Conservation (phyloP, 2,797 vertebrate species). For the Manis pentadactyla region DNA sequence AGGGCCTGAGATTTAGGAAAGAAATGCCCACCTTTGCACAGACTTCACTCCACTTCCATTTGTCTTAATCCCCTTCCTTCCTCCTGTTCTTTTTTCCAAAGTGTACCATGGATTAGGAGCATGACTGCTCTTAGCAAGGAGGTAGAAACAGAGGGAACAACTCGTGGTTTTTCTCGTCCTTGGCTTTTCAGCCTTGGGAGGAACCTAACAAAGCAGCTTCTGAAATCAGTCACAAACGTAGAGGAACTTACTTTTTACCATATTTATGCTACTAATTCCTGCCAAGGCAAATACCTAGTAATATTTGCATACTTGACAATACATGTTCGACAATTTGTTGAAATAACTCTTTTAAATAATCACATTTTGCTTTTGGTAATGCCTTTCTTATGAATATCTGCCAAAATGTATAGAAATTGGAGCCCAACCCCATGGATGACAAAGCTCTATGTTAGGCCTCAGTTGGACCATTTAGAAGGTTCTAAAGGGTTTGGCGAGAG, state of each 20-base stretch:
- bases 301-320: neutral
- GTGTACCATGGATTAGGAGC: neutral
- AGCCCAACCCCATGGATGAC: neutral
- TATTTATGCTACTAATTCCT: constrained; percentile 15
- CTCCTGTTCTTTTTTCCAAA: neutral
- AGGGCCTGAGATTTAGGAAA: neutral
- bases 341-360: constrained; percentile 5
- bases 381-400: neutral
- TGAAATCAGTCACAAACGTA: neutral
- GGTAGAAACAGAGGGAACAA: neutral
- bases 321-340: neutral
- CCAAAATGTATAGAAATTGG: neutral
- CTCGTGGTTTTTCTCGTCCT: neutral
- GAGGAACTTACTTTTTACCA: neutral
- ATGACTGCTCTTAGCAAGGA: neutral
- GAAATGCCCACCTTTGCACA: neutral
- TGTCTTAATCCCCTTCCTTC: neutral
- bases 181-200: neutral
- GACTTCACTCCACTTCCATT: neutral
- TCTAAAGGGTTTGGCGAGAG: neutral
- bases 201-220: neutral
- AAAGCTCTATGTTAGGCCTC: neutral
- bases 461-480: neutral
- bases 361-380: neutral
- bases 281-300: neutral